Conservation (phyloP, 23 tunicate genomes). For the Oikopleura albicans region DNA sequence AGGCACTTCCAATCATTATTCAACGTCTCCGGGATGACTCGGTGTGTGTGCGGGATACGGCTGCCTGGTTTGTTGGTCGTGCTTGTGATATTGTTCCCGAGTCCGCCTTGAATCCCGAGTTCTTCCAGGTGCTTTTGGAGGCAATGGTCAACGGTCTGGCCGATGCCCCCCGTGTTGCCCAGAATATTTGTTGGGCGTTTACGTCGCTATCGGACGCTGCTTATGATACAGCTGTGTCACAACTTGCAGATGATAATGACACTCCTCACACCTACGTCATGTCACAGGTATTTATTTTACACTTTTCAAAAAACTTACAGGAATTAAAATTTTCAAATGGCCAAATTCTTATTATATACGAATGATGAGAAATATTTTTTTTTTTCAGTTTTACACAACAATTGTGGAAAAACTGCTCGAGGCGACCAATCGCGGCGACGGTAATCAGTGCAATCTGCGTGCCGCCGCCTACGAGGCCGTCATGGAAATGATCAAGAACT, state of each 20-base stretch:
- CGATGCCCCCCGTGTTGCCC: conserved; percentile 72
- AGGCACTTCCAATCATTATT: conserved; percentile 47
- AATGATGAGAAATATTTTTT: no score
- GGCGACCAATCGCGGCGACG: conserved; percentile 81
- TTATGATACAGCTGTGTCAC: conserved; percentile 41
- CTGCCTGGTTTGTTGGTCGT: conserved; percentile 96
- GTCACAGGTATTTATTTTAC: conserved; percentile 26
- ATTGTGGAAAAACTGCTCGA: conserved; percentile 63
- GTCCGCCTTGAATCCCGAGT: conserved; percentile 35
- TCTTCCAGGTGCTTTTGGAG: conserved; percentile 32
- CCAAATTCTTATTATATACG: no score
- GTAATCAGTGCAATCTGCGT: conserved; percentile 71
- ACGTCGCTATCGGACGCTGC: conserved; percentile 90
- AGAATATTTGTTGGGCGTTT: conserved; percentile 96
- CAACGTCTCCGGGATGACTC: conserved; percentile 39
- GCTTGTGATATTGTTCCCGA: conserved; percentile 77
- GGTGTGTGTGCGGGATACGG: conserved; percentile 79
- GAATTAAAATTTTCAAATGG: no score
- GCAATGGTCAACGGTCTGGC: conserved; percentile 60
- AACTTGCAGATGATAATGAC: conserved; percentile 30
- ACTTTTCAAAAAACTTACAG: no score
- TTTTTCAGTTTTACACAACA: conserved; percentile 30
- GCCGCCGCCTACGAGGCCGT: conserved; percentile 90
- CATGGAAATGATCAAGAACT: conserved; percentile 95
- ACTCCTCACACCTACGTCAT: conserved; percentile 61